Base-by-base conservation (phyloP, 2,888 invertebrate genomes). In the Danaus chrysippus region DNA sequence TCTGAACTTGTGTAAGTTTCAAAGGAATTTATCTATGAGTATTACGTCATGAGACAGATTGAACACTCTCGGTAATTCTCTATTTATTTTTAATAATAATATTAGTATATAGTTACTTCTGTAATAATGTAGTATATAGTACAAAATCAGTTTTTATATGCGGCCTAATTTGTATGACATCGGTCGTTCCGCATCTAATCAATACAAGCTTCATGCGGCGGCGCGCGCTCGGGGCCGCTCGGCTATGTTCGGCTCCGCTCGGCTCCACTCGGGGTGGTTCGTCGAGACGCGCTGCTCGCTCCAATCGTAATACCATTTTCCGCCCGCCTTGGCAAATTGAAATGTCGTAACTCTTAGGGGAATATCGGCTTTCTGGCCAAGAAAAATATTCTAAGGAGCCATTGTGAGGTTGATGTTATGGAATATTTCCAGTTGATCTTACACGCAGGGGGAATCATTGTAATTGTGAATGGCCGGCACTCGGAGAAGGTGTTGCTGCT, bases 251-350 rank as follows among this genome's bases (percentile, higher is more conserved):
- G 90, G 77, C 62, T 17, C 43, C 52, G 49, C 61, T 84, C 87
- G 89, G 76, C 61, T 34, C 46, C 63, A 73, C 79, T 66, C 69
- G 63, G 72, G 76, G 71, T 72, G 74, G 75, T 71, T 79, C 81
- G 81, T 76, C 81, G 79, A 81, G 79, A 70, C 76, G 86, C 82
- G 77, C 81, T 79, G 84, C 87, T 87, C 89, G 87, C 89, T 90
- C 81, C 87, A 91, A 91, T 90, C 90, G 91, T 90, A 90, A 91
- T 91, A 90, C 90, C 90, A 91, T 91, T 91, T 91, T 91, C 91
- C 91, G 90, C 90, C 89, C 91, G 91, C 91, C 91, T 91, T 91
- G 88, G 91, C 91, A 91, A 91, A 91, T 91, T 91, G 91, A 91
- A 91, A 91, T 91, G 91, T 91, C 91, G 91, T 91, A 91, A 91